phyloP scores from a whole-genome alignment of 1,140 invertebrate genomes.

The Panonychus citri region DNA sequence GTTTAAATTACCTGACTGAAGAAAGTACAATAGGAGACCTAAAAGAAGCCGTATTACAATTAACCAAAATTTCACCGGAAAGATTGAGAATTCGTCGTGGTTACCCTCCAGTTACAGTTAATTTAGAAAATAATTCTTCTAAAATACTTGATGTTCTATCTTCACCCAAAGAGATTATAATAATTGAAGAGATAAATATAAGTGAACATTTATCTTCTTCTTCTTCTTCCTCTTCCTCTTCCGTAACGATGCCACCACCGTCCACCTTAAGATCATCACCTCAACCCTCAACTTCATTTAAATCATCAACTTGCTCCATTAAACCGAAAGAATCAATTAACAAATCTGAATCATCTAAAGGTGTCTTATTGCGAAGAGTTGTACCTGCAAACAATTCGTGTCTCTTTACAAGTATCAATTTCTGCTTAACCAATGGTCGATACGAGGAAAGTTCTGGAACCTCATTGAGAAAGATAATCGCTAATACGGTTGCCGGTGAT shows the following conservation, averaged over 20 bases:
- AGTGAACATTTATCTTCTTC: background rate
- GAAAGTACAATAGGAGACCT: background rate
- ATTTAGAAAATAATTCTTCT: background rate
- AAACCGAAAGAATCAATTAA: background rate
- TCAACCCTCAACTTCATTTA: background rate
- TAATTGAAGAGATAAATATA: background rate
- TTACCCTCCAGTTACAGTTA: background rate
- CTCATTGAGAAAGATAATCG: slow-evolving; percentile 61
- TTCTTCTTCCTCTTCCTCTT: too few relatives aligned
- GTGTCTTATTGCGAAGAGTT: slow-evolving; percentile 63
- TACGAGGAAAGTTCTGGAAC: slow-evolving; percentile 42
- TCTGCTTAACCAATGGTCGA: slow-evolving; percentile 40
- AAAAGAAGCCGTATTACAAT: background rate
- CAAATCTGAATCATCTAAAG: slow-evolving; percentile 19
- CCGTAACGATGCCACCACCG: background rate
- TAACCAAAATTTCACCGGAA: background rate
- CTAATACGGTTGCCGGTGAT: slow-evolving; percentile 49
- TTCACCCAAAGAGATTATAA: background rate
- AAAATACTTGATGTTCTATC: background rate
- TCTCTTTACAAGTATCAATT: slow-evolving; percentile 65
- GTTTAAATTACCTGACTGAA: background rate
- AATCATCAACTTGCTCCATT: background rate
- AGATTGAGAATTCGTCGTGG: background rate
- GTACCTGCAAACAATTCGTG: slow-evolving; percentile 89
- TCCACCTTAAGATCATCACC: background rate